Evolutionary conservation across 2,888 invertebrate species (phyloP).

Genomic region (Tetragnatha montana): DNA sequence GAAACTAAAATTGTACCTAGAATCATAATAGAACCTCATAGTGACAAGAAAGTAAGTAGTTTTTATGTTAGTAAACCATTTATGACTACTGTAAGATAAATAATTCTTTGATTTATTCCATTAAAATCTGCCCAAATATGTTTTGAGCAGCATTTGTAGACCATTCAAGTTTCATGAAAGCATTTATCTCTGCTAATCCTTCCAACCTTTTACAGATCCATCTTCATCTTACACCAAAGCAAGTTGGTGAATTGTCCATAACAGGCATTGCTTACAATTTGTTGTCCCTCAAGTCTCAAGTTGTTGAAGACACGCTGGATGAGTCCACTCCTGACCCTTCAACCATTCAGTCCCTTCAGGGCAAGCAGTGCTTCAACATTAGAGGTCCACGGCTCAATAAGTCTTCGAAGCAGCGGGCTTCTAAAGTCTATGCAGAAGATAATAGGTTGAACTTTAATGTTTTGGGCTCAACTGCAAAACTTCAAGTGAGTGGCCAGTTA

Average conservation of each 20-base stretch:
- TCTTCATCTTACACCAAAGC: conserved; percentile 84
- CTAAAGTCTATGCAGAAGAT: conserved; percentile 80
- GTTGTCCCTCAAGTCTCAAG: conserved; percentile 72
- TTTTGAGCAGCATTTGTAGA: neutral
- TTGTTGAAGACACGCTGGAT: conserved; percentile 31
- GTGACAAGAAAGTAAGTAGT: conserved; percentile 61
- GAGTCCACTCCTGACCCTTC: neutral
- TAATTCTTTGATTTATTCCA: too few species aligned
- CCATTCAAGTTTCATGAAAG: neutral
- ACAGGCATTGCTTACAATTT: conserved; percentile 84
- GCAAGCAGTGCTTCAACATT: conserved; percentile 77
- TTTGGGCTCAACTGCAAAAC: conserved; percentile 86
- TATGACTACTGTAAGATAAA: neutral
- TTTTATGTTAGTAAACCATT: neutral
- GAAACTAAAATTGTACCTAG: conserved; percentile 75
- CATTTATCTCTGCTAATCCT: neutral
- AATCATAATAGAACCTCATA: conserved; percentile 73
- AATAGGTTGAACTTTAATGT: conserved; percentile 85
- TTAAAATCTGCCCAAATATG: neutral
- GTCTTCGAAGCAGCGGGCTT: conserved; percentile 78
- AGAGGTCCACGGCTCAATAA: conserved; percentile 79
- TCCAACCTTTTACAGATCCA: conserved; percentile 78
- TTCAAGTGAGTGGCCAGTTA: conserved; percentile 81
- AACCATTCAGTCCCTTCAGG: conserved; percentile 73
- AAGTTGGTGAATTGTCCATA: conserved; percentile 84